Evolutionary conservation across 1,140 invertebrate species (phyloP), one percentile per base, ranked within the genome.

Genomic region (Pogonus chalceus): DNA sequence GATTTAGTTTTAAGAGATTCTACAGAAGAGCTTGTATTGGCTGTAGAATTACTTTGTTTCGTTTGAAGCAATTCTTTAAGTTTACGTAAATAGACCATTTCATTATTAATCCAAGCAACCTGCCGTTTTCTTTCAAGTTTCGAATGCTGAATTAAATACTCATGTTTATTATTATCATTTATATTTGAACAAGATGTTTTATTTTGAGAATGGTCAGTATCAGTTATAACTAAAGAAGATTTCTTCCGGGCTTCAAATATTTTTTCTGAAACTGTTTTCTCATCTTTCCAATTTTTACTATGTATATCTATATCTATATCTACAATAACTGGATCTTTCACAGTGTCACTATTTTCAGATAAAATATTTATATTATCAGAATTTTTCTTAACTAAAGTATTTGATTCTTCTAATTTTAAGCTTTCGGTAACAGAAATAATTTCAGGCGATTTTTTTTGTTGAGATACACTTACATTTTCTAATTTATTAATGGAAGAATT

Each of bases 31-130:
- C 7, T 31, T 31, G 26, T 31, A 31, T 31, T 14, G 14, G 4
- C 14, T 31, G 26, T 7, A 31, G 14, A 4, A 31, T 31, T 14
- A 31, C 26, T 31, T 31, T 31, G 4, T 31, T 31, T 31, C 4
- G 4, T 31, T 31, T 31, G 26, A 4, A 31, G 26, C 14, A 31
- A 31, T 14, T 31, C 14, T 31, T 31, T 31, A 7, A 31, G 14
- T 14, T 31, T 14, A 7, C 46, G 57, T 23, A 69, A 59, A 55
- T 69, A 62, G 14, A 39, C 53, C 12, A 68, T 69, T 55, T 68
- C 65, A 31, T 60, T 64, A 24, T 65, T 62, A 16, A 69, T 68
- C 66, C 67, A 69, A 31, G 51, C 46, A 1, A 69, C 20, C 53
- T 69, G 65, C 35, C 64, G 57, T 49, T 61, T 50, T 20, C 65